phyloP scores from a whole-genome alignment of 2,797 vertebrate species.

The Aulostomus chinensis region DNA sequence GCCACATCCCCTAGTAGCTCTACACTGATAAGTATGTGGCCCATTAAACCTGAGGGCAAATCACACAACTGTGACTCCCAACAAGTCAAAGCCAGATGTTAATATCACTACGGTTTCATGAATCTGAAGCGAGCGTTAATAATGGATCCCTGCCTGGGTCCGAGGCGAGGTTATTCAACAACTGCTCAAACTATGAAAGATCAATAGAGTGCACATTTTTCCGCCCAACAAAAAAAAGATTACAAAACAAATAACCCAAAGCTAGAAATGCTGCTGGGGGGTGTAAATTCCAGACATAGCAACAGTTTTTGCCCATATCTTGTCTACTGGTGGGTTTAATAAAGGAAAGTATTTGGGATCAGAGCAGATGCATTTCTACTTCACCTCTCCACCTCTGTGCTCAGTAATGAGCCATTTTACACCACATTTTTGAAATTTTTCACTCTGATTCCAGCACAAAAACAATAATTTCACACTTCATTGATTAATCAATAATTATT shows the following conservation, averaged over 20 bases:
- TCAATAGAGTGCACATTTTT: no score
- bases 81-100: background rate
- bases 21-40: background rate
- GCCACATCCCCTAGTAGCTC: no score
- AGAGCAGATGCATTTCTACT: background rate
- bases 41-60: no score
- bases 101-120: no score
- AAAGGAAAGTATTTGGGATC: conserved; percentile 2
- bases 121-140: no score
- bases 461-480: no score
- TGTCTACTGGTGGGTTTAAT: conserved; percentile 24
- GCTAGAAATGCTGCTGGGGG: background rate
- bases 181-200: no score
- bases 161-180: background rate
- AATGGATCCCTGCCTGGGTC: no score
- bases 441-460: background rate
- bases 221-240: no score
- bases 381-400: background rate
- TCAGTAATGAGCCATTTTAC: background rate
- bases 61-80: background rate
- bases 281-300: conserved; percentile 43
- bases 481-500: no score
- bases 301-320: conserved; percentile 5
- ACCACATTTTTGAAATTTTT: background rate
- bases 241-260: background rate